Evolutionary conservation across 2,888 invertebrate genomes (phyloP).

Genomic region (Sarcophaga subvicina): DNA sequence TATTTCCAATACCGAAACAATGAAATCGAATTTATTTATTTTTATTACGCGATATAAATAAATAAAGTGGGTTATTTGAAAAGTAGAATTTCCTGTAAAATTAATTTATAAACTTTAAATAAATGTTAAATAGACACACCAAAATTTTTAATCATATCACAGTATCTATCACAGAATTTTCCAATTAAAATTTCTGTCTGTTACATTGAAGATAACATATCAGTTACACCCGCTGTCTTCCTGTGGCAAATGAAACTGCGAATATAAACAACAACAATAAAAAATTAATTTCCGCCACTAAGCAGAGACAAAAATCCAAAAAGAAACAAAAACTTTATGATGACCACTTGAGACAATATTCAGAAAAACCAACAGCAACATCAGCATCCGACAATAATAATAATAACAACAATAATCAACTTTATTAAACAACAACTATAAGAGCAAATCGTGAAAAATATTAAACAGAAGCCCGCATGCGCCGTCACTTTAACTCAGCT

Average conservation of each 20-base stretch:
- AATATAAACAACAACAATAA: neutral
- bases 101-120: too few relatives aligned
- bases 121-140: too few relatives aligned
- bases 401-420: too few relatives aligned
- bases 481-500: conserved; percentile 51
- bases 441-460: conserved; percentile 8
- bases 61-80: too few relatives aligned
- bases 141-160: neutral
- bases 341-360: conserved; percentile 59
- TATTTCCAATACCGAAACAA: too few relatives aligned
- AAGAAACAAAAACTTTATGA: conserved; percentile 25
- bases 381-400: too few relatives aligned
- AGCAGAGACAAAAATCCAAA: neutral
- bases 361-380: too few relatives aligned
- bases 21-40: too few relatives aligned
- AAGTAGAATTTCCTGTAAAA: too few relatives aligned
- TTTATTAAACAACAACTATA: neutral
- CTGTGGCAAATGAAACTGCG: neutral
- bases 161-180: conserved; percentile 37
- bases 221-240: conserved; percentile 3
- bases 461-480: conserved; percentile 66
- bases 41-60: too few relatives aligned
- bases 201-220: conserved; percentile 21
- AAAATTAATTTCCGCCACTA: conserved; percentile 50
- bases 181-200: conserved; percentile 31